A percentile compares a stretch with the other conserved stretches of the same genome.
Evolutionary conservation across 2,888 invertebrate species (phyloP).

Genomic region (Melinopterus prodromus): DNA sequence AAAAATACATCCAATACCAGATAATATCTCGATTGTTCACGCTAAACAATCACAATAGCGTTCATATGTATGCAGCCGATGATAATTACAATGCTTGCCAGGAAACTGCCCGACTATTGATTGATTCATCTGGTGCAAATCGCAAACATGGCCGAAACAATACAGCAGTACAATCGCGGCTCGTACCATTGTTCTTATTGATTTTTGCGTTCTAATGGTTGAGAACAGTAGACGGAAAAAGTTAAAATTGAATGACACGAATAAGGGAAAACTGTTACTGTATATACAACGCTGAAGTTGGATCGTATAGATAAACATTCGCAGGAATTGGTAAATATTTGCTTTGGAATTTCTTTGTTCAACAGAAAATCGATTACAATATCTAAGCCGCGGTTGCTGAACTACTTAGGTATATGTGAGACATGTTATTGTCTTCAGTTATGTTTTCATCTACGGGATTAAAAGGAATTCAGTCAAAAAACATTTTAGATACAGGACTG

Average conservation of each 20-base stretch:
- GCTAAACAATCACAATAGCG: too few species aligned
- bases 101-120: not conserved
- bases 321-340: not conserved
- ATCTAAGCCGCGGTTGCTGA: not conserved
- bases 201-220: not conserved
- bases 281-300: not conserved
- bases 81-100: not conserved
- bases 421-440: not conserved
- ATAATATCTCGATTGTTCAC: too few species aligned
- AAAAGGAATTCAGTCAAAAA: not conserved
- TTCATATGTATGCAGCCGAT: not conserved
- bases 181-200: not conserved
- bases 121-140: not conserved
- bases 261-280: not conserved
- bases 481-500: too few species aligned
- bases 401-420: not conserved
- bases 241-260: not conserved
- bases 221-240: not conserved
- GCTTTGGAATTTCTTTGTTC: not conserved
- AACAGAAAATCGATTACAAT: not conserved
- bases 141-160: not conserved
- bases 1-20: too few species aligned
- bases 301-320: not conserved
- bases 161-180: not conserved
- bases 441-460: not conserved